phyloP scores from a whole-genome alignment of 2,888 invertebrate species.

The Chaetogeoica ovagalla region DNA sequence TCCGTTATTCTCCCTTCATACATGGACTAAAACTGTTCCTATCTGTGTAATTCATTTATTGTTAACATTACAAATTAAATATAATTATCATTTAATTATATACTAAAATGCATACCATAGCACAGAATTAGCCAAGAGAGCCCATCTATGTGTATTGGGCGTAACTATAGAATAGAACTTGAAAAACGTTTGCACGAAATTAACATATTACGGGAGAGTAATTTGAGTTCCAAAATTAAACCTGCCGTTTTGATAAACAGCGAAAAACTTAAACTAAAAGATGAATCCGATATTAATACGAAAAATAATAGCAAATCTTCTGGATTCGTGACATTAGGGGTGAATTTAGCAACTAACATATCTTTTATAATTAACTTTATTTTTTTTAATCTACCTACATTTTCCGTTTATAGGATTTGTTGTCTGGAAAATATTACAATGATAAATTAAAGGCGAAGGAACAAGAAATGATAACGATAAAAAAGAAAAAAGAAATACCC shows the following conservation, averaged over 20 bases:
- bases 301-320: neutral
- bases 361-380: neutral
- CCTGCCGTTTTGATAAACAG: neutral
- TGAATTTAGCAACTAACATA: neutral
- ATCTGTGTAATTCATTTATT: constrained; percentile 60
- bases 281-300: neutral
- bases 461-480: neutral
- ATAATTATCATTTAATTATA: neutral
- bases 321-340: constrained; percentile 22
- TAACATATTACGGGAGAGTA: neutral
- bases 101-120: neutral
- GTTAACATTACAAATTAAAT: neutral
- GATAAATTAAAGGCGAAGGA: constrained; percentile 4
- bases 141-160: constrained; percentile 35
- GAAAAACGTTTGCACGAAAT: constrained; percentile 27
- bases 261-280: neutral
- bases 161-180: constrained; percentile 34
- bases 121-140: constrained; percentile 22
- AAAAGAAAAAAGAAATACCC: constrained; percentile 24
- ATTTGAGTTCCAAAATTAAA: neutral
- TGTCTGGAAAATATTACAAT: constrained; percentile 47
- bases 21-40: constrained; percentile 73
- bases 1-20: constrained; percentile 68
- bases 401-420: constrained; percentile 38
- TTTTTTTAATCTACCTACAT: neutral